Percentiles rank a stretch among this genome's conserved stretches.
Evolutionary conservation across 2,113 vertebrate species (phyloP).

Genomic region (Oreocharis arfaki): DNA sequence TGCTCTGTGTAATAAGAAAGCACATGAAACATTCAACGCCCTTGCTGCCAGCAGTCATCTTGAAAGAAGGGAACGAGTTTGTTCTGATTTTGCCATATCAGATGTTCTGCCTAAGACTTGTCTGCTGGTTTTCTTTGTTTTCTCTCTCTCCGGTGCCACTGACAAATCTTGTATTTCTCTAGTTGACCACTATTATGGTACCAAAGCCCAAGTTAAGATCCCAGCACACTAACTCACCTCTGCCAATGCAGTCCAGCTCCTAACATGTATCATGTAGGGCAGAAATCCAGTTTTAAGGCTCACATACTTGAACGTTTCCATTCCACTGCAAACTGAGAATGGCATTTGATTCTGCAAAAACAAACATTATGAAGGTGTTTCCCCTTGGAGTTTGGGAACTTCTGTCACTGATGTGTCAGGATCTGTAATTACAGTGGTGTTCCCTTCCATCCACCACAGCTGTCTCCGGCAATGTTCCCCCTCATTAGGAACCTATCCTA

Average conservation of each 20-base stretch:
- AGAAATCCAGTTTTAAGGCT: not conserved
- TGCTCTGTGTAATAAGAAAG: not conserved
- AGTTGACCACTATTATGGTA: not conserved
- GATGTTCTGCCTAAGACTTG: not conserved
- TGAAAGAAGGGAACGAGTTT: not conserved
- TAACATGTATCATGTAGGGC: not conserved
- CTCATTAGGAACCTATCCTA: slow-evolving; percentile 18
- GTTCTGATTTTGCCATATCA: not conserved
- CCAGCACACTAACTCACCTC: not conserved
- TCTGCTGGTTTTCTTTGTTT: not conserved
- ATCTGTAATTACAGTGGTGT: slow-evolving; percentile 10
- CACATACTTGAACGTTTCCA: not conserved
- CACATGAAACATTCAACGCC: rapidly evolving
- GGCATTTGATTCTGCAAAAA: not conserved
- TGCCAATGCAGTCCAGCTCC: not conserved
- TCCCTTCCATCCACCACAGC: slow-evolving; percentile 5
- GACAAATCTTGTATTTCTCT: not conserved
- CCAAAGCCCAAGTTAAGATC: not conserved
- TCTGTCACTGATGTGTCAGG: not conserved
- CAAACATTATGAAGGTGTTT: slow-evolving; percentile 21
- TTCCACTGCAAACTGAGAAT: not conserved
- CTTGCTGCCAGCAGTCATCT: not conserved
- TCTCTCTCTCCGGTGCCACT: not conserved
- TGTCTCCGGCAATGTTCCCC: not conserved
- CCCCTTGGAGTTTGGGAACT: not conserved